These are phyloP conservation scores for Carposina sasakii DNA, from an alignment of 1,140 invertebrate genomes.

Conservation along the genomic window DNA sequence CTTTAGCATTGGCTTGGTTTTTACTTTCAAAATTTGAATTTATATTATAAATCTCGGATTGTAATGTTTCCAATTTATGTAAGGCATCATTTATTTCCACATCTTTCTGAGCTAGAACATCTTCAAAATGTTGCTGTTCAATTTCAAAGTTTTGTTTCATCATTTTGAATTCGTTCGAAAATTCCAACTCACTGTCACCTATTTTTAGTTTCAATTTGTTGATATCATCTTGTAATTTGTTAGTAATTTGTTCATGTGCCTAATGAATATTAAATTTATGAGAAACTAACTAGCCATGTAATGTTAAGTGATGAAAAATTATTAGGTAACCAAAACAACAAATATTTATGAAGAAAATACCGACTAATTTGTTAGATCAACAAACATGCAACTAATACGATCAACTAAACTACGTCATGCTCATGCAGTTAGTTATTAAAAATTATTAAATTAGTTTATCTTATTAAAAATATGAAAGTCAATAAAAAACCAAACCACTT, in stretches of 20 bases:
- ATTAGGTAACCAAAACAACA: not conserved
- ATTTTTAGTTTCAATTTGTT: conserved; percentile 40
- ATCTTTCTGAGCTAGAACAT: conserved; percentile 32
- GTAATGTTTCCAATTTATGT: conserved; percentile 30
- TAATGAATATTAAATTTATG: conserved; percentile 33
- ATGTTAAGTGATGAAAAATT: not conserved
- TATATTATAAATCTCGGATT: conserved; percentile 30
- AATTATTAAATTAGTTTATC: no score
- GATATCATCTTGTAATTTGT: conserved; percentile 39
- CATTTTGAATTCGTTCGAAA: conserved; percentile 28
- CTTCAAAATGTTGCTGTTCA: conserved; percentile 36
- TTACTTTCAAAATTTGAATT: conserved; percentile 29
- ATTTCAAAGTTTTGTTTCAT: conserved; percentile 30
- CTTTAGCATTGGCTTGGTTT: conserved; percentile 12
- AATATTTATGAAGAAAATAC: not conserved
- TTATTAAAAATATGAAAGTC: no score
- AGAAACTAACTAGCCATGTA: no score
- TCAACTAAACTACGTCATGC: no score
- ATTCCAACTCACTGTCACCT: conserved; percentile 31
- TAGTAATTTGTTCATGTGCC: conserved; percentile 36
- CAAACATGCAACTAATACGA: not conserved
- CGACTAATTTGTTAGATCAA: not conserved
- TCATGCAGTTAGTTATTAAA: no score
- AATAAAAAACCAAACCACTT: no score
- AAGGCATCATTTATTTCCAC: conserved; percentile 37